Evolutionary conservation across 2,113 vertebrate species (phyloP), one percentile per base, ranked within the genome.

Genomic region (Seriola rivoliana): DNA sequence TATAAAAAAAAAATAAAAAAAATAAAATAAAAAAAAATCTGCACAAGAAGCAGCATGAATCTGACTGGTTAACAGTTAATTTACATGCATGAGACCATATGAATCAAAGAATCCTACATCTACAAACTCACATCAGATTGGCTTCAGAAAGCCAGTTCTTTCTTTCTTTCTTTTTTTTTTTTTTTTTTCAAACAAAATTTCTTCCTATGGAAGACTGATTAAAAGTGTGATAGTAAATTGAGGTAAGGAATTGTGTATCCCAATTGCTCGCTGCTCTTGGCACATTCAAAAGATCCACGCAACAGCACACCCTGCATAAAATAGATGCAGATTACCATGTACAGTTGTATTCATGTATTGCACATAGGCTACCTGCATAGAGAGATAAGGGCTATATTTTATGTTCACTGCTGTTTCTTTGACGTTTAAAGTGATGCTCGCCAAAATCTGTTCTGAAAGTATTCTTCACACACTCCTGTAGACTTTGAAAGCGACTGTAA

Each of bases 161-260:
- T 52, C 50, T 23, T 62, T 75, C 64, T 69, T 65, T 52, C 29
- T 74, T 9, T 29, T 42, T 72, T 32, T 70, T 42, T 72, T 32
- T 70, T n/a, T 52, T 23, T 52, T 25, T 16, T 64, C 21, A 60
- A 60, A 59, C 8, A 11, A 64, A 65, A 90, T 91, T 92, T 91
- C 95, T 96, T 95, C 95, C 94, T 72, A 74, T 95, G 95, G 95
- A 95, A 95, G 95, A 94, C 77, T 80, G n/a, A 68, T 66, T 85
- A 46, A 79, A 72, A 46, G 32, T 69, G 14, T 84, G 63, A 72
- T 65, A 60, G 38, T 63, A 52, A 75, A 73, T 48, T 36, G 71
- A 80, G 67, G 68, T 81, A 80, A 81, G 36, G 68, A 81, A 36
- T 71, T 87, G 55, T 86, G 62, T 57, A 67, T 76, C 63, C 74